These are phyloP conservation scores for Microplitis manilae DNA, from an alignment of 2,888 invertebrate species.

Conservation along the genomic window DNA sequence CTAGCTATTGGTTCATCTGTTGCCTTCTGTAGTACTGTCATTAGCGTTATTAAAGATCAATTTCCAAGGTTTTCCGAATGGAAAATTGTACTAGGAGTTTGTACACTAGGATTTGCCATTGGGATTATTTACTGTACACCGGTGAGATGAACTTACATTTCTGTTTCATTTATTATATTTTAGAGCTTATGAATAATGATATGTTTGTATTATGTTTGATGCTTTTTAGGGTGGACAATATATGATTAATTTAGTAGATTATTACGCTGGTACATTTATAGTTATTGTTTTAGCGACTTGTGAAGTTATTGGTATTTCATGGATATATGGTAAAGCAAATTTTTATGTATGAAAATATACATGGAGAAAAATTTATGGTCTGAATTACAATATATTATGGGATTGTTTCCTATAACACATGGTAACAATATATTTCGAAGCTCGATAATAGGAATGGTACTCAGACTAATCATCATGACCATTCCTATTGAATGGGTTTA, in stretches of 20 bases:
- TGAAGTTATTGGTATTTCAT: conserved; percentile 75
- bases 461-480: too few relatives aligned
- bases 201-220: conserved; percentile 7
- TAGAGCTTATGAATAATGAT: too few relatives aligned
- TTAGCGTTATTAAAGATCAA: conserved; percentile 80
- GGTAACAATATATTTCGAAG: too few relatives aligned
- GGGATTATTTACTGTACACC: conserved; percentile 83
- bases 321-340: conserved; percentile 75
- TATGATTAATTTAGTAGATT: conserved; percentile 76
- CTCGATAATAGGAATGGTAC: too few relatives aligned
- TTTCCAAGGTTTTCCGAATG: conserved; percentile 76
- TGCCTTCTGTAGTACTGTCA: conserved; percentile 79
- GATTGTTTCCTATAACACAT: too few relatives aligned
- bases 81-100: conserved; percentile 75
- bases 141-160: conserved; percentile 71
- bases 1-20: conserved; percentile 85
- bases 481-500: too few relatives aligned
- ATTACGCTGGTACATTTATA: conserved; percentile 77
- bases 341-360: too few relatives aligned
- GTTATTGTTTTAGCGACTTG: conserved; percentile 76
- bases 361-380: too few relatives aligned
- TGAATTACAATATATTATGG: too few relatives aligned
- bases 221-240: conserved; percentile 76
- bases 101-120: conserved; percentile 75
- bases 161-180: neutral